phyloP scores from a whole-genome alignment of 2,888 invertebrate species.

The Acrobasis repandana region DNA sequence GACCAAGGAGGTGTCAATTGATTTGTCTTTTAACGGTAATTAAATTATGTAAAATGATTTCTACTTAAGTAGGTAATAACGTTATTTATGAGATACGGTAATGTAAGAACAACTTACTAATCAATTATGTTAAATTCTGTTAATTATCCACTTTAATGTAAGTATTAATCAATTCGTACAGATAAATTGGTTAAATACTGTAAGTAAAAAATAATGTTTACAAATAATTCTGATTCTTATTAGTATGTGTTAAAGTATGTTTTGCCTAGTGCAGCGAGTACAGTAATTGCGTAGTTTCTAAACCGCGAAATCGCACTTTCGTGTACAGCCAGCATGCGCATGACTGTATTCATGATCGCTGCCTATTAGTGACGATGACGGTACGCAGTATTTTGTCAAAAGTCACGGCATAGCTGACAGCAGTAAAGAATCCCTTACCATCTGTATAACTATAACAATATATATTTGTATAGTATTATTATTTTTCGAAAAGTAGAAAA shows the following conservation, averaged over 20 bases:
- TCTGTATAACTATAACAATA: background rate
- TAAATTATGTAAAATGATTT: too few relatives aligned
- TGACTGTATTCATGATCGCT: constrained; percentile 7
- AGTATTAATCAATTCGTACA: background rate
- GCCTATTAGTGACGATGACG: background rate
- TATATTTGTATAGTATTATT: too few relatives aligned
- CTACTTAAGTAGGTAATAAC: too few relatives aligned
- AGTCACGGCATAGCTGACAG: constrained; percentile 12
- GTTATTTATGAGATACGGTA: too few relatives aligned
- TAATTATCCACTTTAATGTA: background rate
- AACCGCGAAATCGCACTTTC: constrained; percentile 15
- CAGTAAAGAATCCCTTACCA: background rate
- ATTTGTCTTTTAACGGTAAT: too few relatives aligned
- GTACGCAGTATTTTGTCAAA: constrained; percentile 10
- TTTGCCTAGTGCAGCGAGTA: background rate
- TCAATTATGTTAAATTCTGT: background rate
- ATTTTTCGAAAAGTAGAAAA: too few relatives aligned
- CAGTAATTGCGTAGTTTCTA: constrained; percentile 9
- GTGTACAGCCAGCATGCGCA: constrained; percentile 5
- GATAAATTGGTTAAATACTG: background rate
- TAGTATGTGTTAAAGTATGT: background rate
- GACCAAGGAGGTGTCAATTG: too few relatives aligned
- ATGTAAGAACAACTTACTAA: background rate
- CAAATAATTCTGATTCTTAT: background rate
- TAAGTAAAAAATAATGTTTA: background rate